Evolutionary conservation across 2,797 vertebrate genomes (phyloP).

Genomic region (Hozukius guyotensis): DNA sequence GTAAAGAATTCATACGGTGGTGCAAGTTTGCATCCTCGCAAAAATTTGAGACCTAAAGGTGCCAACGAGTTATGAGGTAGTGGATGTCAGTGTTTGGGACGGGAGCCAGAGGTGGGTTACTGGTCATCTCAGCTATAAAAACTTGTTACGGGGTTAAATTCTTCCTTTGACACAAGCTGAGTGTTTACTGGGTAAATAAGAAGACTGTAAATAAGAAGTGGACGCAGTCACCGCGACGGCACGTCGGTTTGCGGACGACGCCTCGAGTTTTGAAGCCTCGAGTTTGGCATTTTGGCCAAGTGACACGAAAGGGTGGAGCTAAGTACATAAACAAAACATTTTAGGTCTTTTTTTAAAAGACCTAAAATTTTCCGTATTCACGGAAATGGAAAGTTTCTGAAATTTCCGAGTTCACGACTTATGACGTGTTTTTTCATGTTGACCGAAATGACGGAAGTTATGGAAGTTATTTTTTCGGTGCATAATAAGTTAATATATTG

Average conservation of each 20-base stretch:
- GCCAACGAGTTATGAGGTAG: background rate
- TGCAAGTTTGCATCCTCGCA: slow-evolving; percentile 18
- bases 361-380: too few relatives aligned
- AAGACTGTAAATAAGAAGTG: background rate
- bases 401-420: too few relatives aligned
- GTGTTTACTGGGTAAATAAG: background rate
- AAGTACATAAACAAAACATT: background rate
- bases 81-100: background rate
- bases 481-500: too few relatives aligned
- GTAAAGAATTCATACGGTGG: slow-evolving; percentile 62
- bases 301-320: background rate
- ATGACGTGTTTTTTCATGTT: too few relatives aligned
- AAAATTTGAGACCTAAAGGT: slow-evolving; percentile 12
- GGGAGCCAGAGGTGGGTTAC: background rate
- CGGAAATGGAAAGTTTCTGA: too few relatives aligned
- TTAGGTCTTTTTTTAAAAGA: too few relatives aligned
- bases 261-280: background rate
- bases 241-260: background rate
- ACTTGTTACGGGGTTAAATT: background rate
- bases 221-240: background rate
- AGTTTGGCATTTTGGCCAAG: background rate
- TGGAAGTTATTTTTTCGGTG: too few relatives aligned
- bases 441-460: too few relatives aligned
- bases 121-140: background rate
- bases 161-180: background rate